A percentile compares a stretch with the other conserved stretches of the same genome.
Evolutionary conservation across 2,888 invertebrate genomes (phyloP).

Genomic region (Drosophila rubida): DNA sequence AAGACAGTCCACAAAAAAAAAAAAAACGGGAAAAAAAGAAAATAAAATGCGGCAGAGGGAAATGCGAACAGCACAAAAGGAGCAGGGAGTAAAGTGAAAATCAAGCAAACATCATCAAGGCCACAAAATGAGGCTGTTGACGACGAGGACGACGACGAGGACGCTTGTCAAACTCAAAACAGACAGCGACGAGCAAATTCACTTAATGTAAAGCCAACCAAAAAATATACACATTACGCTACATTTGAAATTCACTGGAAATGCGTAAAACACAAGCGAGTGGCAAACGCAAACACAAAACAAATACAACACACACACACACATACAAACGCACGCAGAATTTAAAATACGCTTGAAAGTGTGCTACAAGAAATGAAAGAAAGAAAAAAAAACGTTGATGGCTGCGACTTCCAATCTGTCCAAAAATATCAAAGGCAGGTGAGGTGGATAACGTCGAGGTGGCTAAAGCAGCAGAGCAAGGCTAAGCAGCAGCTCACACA

Average conservation of each 20-base stretch:
- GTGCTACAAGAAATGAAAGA: conserved; percentile 49
- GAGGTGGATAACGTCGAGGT: conserved; percentile 35
- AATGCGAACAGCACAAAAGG: neutral
- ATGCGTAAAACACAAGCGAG: conserved; percentile 11
- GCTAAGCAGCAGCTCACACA: conserved; percentile 46
- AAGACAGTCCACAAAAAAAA: conserved; percentile 15
- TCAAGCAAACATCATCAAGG: conserved; percentile 47
- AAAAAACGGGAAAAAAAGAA: neutral
- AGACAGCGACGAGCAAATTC: conserved; percentile 21
- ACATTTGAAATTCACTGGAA: conserved; percentile 44
- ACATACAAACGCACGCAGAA: conserved; percentile 1
- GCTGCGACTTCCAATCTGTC: conserved; percentile 41
- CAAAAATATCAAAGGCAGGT: conserved; percentile 43
- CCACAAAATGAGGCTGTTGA: conserved; percentile 38
- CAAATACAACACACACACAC: conserved; percentile 12
- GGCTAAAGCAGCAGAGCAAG: conserved; percentile 46
- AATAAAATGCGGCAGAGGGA: neutral
- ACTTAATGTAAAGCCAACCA: conserved; percentile 38
- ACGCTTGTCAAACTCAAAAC: neutral
- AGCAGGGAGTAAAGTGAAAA: conserved; percentile 1
- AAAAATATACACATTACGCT: conserved; percentile 9
- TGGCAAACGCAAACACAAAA: conserved; percentile 18
- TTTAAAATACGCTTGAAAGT: conserved; percentile 52
- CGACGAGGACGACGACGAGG: conserved; percentile 18
- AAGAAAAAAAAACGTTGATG: conserved; percentile 31